These are phyloP conservation scores for Oncopodura yosiiana DNA, from an alignment of 1,140 invertebrate species.

Conservation along the genomic window DNA sequence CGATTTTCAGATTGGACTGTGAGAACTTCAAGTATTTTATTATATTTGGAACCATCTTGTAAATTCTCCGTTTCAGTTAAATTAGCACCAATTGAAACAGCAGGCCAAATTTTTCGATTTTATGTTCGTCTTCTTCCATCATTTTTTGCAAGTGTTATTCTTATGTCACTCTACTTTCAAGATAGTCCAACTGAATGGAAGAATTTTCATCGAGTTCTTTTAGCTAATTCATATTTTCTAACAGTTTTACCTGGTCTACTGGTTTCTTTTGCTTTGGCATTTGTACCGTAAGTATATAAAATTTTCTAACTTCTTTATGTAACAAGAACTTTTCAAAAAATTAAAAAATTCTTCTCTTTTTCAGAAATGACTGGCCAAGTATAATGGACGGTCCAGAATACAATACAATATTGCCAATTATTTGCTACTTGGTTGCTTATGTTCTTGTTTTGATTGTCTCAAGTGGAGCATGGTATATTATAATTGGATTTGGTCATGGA, in stretches of 20 bases:
- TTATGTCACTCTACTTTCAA: conserved; percentile 25
- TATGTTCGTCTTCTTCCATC: conserved; percentile 21
- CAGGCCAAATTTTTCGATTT: conserved; percentile 25
- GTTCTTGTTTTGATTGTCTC: conserved; percentile 15
- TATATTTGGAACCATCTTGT: conserved; percentile 24
- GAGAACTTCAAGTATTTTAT: neutral
- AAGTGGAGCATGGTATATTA: conserved; percentile 12
- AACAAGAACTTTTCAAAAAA: conserved; percentile 9
- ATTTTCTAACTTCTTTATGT: neutral
- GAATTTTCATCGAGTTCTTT: conserved; percentile 28
- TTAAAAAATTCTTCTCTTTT: conserved; percentile 1
- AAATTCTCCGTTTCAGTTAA: neutral
- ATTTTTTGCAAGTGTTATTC: conserved; percentile 25
- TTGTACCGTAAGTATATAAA: conserved; percentile 21
- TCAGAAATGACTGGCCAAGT: conserved; percentile 19
- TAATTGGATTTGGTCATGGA: conserved; percentile 17
- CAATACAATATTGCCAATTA: conserved; percentile 15
- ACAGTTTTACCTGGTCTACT: conserved; percentile 24
- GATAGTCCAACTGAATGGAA: conserved; percentile 8
- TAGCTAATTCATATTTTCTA: conserved; percentile 22
- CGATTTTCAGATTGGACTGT: conserved; percentile 11
- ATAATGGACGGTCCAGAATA: conserved; percentile 13
- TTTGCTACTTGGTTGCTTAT: conserved; percentile 22
- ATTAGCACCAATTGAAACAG: conserved; percentile 15
- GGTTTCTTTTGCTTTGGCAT: conserved; percentile 4